Conservation (phyloP, 1,140 invertebrate species). For the Oppia nitens region DNA sequence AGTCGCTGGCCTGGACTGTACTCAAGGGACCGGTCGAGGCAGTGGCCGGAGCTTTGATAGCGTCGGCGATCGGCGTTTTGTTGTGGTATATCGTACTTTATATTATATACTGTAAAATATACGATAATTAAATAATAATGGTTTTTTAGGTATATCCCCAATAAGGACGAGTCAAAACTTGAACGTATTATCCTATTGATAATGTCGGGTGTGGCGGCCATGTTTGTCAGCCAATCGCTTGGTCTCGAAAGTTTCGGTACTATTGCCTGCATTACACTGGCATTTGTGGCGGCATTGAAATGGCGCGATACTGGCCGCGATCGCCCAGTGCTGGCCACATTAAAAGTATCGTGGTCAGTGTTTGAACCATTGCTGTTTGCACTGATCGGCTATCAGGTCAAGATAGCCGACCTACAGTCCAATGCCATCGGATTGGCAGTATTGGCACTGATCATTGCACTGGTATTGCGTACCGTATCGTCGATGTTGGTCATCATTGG, state of each 20-base stretch:
- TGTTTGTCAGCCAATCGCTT: conserved; percentile 60
- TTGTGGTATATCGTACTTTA: conserved; percentile 23
- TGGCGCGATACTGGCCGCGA: conserved; percentile 21
- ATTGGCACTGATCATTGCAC: conserved; percentile 32
- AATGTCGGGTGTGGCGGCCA: conserved; percentile 52
- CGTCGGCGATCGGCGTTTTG: conserved; percentile 21
- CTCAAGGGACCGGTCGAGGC: conserved; percentile 29
- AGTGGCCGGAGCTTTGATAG: conserved; percentile 24
- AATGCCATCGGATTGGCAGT: conserved; percentile 25
- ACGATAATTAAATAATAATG: too few relatives aligned
- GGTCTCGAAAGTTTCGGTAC: conserved; percentile 64
- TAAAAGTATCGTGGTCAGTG: conserved; percentile 80
- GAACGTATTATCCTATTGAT: conserved; percentile 37
- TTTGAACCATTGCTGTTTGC: conserved; percentile 82
- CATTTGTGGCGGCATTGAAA: conserved; percentile 49
- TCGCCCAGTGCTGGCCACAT: conserved; percentile 53
- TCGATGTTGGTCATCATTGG: conserved; percentile 41
- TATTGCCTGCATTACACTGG: conserved; percentile 56
- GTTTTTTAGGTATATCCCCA: too few relatives aligned
- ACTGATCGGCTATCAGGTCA: conserved; percentile 68
- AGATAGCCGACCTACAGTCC: conserved; percentile 26
- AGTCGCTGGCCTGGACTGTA: conserved; percentile 26
- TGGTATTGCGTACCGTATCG: conserved; percentile 37
- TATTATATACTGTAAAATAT: conserved; percentile 10
- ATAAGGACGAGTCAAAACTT: too few relatives aligned